These are phyloP conservation scores for Podarcis siculus DNA, from an alignment of 2,797 vertebrate genomes.

Conservation along the genomic window DNA sequence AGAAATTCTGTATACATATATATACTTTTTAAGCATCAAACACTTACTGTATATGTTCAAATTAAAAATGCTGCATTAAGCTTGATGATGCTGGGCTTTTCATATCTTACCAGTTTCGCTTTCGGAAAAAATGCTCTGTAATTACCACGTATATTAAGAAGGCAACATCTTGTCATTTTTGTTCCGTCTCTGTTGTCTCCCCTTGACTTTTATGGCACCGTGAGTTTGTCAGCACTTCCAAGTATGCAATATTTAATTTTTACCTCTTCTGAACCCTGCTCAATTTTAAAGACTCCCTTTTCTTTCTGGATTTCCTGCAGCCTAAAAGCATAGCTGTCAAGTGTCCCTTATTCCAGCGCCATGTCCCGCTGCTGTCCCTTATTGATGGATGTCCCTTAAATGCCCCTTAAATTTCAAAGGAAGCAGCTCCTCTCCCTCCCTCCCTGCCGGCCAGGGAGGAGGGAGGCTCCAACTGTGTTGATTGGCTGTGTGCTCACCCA, in stretches of 20 bases:
- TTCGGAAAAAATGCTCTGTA: slow-evolving; percentile 27
- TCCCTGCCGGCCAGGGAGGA: too few species aligned
- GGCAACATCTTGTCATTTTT: slow-evolving; percentile 48
- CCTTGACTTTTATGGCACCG: slow-evolving; percentile 60
- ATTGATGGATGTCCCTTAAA: too few species aligned
- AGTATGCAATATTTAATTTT: slow-evolving; percentile 57
- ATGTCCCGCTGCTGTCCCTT: too few species aligned
- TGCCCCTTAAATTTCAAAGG: too few species aligned
- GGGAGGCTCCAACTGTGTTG: too few species aligned
- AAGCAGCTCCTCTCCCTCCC: too few species aligned
- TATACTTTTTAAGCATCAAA: slow-evolving; percentile 58
- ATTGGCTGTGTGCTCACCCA: too few species aligned
- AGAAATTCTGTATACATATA: slow-evolving; percentile 55
- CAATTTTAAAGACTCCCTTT: neutral
- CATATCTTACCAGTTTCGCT: slow-evolving; percentile 45
- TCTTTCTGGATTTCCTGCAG: neutral
- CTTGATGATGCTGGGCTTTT: slow-evolving; percentile 46
- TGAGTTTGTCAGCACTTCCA: slow-evolving; percentile 43
- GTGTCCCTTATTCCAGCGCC: too few species aligned
- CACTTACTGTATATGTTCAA: slow-evolving; percentile 54
- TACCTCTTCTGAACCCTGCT: slow-evolving; percentile 5
- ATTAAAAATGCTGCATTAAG: slow-evolving; percentile 55
- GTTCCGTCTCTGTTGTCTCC: slow-evolving; percentile 63
- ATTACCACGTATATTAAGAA: slow-evolving; percentile 67
- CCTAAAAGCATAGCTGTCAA: too few species aligned